A percentile compares a stretch with the other conserved stretches of the same genome.
phyloP scores from a whole-genome alignment of 2,797 vertebrate genomes.

The Stomatorhinus walkeri region DNA sequence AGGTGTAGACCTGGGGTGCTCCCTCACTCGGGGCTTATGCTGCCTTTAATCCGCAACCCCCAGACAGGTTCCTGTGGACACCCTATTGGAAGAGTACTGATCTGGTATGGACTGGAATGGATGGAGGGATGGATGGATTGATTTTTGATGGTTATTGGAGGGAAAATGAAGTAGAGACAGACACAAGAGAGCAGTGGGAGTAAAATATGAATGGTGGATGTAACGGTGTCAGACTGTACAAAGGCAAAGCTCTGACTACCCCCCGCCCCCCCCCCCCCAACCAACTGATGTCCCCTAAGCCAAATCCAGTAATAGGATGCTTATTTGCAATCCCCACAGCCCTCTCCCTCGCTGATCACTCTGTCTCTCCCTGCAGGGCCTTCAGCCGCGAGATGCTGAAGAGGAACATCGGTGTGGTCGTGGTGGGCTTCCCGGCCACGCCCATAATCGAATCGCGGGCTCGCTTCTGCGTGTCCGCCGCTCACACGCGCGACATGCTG shows the following conservation, averaged over 20 bases:
- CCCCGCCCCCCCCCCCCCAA: no score
- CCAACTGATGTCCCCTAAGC: not conserved
- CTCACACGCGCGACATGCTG: conserved; percentile 87
- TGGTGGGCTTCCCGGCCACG: conserved; percentile 93
- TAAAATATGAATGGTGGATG: not conserved
- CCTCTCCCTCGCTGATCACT: not conserved
- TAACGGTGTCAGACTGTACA: not conserved
- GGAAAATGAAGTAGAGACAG: not conserved
- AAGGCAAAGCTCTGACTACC: not conserved
- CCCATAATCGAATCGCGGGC: conserved; percentile 95
- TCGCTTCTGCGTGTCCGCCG: conserved; percentile 87
- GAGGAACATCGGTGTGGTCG: conserved; percentile 87
- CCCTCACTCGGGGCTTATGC: not conserved
- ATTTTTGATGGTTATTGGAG: not conserved
- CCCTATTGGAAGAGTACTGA: not conserved
- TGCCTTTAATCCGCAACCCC: not conserved
- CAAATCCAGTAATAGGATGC: not conserved
- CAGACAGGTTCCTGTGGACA: not conserved
- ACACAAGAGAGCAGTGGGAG: not conserved
- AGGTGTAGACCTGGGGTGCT: conserved; percentile 25
- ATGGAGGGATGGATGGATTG: not conserved
- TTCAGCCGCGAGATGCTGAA: conserved; percentile 95
- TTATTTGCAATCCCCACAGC: not conserved
- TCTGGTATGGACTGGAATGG: not conserved
- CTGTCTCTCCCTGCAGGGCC: conserved; percentile 56